phyloP scores from a whole-genome alignment of 2,797 vertebrate species.

The Pteronotus mesoamericanus region DNA sequence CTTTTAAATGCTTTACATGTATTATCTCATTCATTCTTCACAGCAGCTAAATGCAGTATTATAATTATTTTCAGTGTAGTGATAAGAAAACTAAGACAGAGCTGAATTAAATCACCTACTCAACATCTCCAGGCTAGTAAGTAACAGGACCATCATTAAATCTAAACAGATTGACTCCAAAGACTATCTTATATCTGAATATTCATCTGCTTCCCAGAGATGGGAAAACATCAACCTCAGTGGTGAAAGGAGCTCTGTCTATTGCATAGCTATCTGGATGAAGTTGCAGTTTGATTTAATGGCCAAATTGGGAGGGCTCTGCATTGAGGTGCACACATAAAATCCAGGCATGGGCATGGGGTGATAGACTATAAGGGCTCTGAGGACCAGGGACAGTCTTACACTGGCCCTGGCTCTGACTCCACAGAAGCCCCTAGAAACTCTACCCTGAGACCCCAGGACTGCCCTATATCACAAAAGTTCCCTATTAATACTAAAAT shows the following conservation, averaged over 20 bases:
- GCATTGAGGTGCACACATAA: not conserved
- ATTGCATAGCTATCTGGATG: not conserved
- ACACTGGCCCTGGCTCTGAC: not conserved
- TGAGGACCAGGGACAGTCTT: not conserved
- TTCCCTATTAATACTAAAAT: not conserved
- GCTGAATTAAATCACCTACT: not conserved
- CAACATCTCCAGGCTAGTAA: not conserved
- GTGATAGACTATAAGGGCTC: not conserved
- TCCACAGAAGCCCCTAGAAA: not conserved
- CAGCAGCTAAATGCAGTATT: not conserved
- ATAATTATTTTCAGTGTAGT: constrained; percentile 12
- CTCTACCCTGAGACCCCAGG: not conserved
- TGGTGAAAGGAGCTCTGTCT: not conserved
- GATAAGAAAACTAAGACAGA: not conserved
- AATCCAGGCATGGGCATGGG: no score
- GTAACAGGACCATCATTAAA: not conserved
- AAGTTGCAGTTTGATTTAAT: not conserved
- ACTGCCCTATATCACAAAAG: not conserved
- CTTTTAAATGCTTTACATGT: not conserved
- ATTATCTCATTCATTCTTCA: not conserved
- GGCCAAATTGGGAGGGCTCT: not conserved
- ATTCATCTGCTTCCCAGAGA: not conserved
- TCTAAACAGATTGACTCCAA: not conserved
- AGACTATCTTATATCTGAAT: not conserved
- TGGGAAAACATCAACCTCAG: not conserved